phyloP scores from a whole-genome alignment of 2,797 vertebrate genomes.

The Sebastes iracundus region DNA sequence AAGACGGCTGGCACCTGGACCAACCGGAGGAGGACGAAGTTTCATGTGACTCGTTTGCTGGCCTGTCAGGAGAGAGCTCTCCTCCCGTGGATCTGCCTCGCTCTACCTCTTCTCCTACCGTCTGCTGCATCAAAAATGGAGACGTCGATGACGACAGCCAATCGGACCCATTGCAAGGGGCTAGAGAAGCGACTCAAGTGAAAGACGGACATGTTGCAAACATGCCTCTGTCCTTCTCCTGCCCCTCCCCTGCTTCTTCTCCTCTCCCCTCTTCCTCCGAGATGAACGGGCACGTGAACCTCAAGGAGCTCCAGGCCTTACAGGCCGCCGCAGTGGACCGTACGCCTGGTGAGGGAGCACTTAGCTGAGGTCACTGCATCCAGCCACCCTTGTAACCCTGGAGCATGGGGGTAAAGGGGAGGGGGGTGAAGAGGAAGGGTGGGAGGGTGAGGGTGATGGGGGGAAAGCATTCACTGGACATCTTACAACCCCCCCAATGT shows the following conservation, averaged over 20 bases:
- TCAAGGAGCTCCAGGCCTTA: constrained; percentile 87
- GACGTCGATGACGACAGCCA: constrained; percentile 28
- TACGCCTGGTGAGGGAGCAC: constrained; percentile 95
- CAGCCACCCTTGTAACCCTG: constrained; percentile 60
- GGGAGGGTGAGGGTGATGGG: constrained; percentile 25
- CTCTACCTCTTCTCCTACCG: constrained; percentile 65
- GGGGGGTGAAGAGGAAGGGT: constrained; percentile 13
- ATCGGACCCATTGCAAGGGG: constrained; percentile 8
- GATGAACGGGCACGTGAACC: constrained; percentile 76
- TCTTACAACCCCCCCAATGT: constrained; percentile 43
- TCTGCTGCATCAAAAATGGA: constrained; percentile 38
- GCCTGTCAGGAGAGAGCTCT: constrained; percentile 68
- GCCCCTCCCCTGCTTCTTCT: constrained; percentile 81
- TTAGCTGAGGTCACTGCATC: constrained; percentile 84
- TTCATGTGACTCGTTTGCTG: constrained; percentile 84
- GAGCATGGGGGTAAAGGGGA: constrained; percentile 34
- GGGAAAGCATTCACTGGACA: constrained; percentile 51
- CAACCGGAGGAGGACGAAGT: constrained; percentile 95
- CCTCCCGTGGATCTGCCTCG: constrained; percentile 77
- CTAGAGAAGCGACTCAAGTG: constrained; percentile 18
- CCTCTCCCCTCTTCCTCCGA: constrained; percentile 83
- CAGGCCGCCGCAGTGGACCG: constrained; percentile 85
- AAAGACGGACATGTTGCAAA: constrained; percentile 82
- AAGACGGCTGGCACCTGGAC: constrained; percentile 84
- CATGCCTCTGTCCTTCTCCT: constrained; percentile 81